Percentiles rank a stretch among this genome's conserved stretches.
Conservation (phyloP, 1,140 invertebrate genomes). For the Mactra quadrangularis region DNA sequence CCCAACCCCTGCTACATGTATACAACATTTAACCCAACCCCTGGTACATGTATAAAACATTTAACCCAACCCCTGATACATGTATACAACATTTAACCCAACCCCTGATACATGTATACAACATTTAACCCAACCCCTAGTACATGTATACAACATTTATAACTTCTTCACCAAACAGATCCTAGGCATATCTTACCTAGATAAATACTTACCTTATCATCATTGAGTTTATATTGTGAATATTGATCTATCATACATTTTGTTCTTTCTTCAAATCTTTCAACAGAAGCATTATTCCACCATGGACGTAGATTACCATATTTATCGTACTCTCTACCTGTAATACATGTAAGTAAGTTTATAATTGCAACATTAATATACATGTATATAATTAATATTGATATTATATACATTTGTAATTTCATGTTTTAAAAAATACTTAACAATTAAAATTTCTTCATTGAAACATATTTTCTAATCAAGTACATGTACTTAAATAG, state of each 20-base stretch:
- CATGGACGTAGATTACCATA: slow-evolving; percentile 80
- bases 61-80: too few relatives aligned
- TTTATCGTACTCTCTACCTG: slow-evolving; percentile 82
- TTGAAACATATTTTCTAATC: not conserved
- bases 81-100: too few relatives aligned
- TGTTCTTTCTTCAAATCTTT: slow-evolving; percentile 77
- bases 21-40: too few relatives aligned
- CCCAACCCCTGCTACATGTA: too few relatives aligned
- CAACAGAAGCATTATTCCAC: slow-evolving; percentile 80
- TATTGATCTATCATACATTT: slow-evolving; percentile 81
- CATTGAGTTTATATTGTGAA: slow-evolving; percentile 73
- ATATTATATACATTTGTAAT: not conserved
- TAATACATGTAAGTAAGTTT: not conserved
- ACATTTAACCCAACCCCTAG: too few relatives aligned
- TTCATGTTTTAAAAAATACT: not conserved
- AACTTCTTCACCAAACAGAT: too few relatives aligned
- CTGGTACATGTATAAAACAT: too few relatives aligned
- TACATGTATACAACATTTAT: too few relatives aligned
- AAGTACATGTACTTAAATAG: too few relatives aligned
- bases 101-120: too few relatives aligned
- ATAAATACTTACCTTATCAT: slow-evolving; percentile 74
- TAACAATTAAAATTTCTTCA: not conserved
- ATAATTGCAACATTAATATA: not conserved
- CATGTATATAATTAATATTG: not conserved
- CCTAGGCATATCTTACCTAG: too few relatives aligned